Percentiles rank a stretch among this genome's conserved stretches.
Conservation (phyloP, 2,888 invertebrate species). For the Cybosia mesomella region DNA sequence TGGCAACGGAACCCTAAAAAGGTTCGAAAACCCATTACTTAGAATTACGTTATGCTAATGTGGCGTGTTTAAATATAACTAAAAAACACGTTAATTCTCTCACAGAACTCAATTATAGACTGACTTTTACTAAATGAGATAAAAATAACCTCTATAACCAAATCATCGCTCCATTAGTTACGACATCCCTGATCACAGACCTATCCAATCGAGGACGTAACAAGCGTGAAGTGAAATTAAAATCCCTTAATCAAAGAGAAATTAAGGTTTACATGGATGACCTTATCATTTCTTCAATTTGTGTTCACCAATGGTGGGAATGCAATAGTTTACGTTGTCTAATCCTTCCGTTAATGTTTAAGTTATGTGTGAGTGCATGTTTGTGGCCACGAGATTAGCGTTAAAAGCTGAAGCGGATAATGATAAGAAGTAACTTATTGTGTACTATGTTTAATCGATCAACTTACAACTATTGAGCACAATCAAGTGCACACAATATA, state of each 20-base stretch:
- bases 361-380: constrained; percentile 9
- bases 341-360: constrained; percentile 29
- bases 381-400: constrained; percentile 21
- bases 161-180: constrained; percentile 33
- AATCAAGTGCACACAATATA: no score
- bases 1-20: no score
- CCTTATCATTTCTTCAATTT: constrained; percentile 38
- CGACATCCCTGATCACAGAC: constrained; percentile 24
- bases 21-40: background rate
- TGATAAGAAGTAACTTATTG: background rate
- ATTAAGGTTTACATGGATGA: constrained; percentile 32
- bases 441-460: background rate
- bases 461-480: background rate
- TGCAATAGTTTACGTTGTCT: constrained; percentile 17
- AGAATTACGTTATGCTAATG: background rate
- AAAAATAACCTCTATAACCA: constrained; percentile 20
- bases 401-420: background rate
- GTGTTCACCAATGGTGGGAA: constrained; percentile 44
- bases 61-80: background rate
- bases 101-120: constrained; percentile 8
- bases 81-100: background rate
- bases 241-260: constrained; percentile 40
- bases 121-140: constrained; percentile 13
- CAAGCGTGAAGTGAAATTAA: constrained; percentile 45
- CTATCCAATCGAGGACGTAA: constrained; percentile 32